A percentile compares a stretch with the other conserved stretches of the same genome.
These are phyloP conservation scores for Montipora capricornis DNA, from an alignment of 64 coral and sea anemone species.

Conservation along the genomic window DNA sequence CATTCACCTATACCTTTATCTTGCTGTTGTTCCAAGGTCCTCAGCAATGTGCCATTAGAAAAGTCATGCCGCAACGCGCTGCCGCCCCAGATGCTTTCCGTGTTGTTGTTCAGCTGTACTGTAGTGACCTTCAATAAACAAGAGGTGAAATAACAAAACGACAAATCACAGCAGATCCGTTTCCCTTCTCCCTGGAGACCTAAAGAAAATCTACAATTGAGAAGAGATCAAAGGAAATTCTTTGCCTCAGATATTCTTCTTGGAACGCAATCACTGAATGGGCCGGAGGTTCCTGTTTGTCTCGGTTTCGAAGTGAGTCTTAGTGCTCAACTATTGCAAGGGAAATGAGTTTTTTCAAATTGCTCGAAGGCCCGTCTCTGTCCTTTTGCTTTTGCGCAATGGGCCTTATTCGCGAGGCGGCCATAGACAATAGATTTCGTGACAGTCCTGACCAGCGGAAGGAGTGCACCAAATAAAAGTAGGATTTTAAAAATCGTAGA, in stretches of 20 bases:
- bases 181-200: not conserved
- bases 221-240: not conserved
- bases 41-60: conserved; percentile 6
- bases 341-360: too few relatives aligned
- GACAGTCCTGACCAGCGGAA: too few relatives aligned
- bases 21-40: conserved; percentile 37
- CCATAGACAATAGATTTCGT: too few relatives aligned
- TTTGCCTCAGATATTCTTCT: not conserved
- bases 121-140: conserved; percentile 81
- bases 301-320: too few relatives aligned
- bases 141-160: not conserved
- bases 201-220: not conserved
- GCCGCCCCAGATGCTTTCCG: conserved; percentile 49
- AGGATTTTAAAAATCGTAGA: too few relatives aligned
- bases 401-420: too few relatives aligned
- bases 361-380: too few relatives aligned
- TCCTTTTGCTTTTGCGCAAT: too few relatives aligned
- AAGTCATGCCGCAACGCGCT: conserved; percentile 33
- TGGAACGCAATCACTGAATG: too few relatives aligned
- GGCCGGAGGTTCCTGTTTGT: too few relatives aligned
- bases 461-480: too few relatives aligned
- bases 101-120: conserved; percentile 81
- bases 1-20: conserved; percentile 5
- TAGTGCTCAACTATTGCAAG: too few relatives aligned
- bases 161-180: not conserved